Base-by-base conservation (phyloP, 2,888 invertebrate species). In the Idaea dimidiata region DNA sequence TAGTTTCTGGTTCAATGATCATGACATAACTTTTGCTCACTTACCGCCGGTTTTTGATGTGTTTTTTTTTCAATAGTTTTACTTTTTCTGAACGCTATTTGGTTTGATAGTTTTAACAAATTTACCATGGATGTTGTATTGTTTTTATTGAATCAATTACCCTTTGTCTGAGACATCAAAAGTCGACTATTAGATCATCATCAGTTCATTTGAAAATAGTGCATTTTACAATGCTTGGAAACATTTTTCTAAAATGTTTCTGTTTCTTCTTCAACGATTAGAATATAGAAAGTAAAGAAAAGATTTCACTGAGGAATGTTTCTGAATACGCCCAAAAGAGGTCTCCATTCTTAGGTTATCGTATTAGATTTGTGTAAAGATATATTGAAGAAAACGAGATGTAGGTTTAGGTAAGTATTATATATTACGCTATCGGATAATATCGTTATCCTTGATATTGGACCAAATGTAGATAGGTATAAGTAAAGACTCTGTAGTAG, bases 1-100 rank as follows among this genome's bases (percentile, higher is more conserved):
- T 17, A 18, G 18, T 56, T 18, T 17, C 57, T 57, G 7, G 18
- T 31, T 17, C 17, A 18, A 17, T 65, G 71, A 72, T 71, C 72
- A 72, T 68, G 43, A 43, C 43, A 43, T 43, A 43, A 43, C 43
- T 43, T 43, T 43, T 43, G 14, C 5, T 43, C 43, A 43, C 14
- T 43, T 43, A 8, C 8, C 10, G 43, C 10, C 10, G 43, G 8
- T 14, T 14, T 10, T 10, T 14, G 43, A 1, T 43, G 32, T 32
- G 43, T 43, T 43, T 43, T 3, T 14, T 14, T 8, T 43, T 8
- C 8, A 10, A 43, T 43, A 8, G 14, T 43, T 8, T 43, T 7
- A 7, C 10, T 10, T 43, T 8, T 43, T 43, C 14, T 43, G 7
- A 8, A 43, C 43, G 43, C 10, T 43, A 43, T 3, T 10, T 3